These are phyloP conservation scores for Bombus sylvicola DNA, from an alignment of 1,140 invertebrate species.

Conservation along the genomic window DNA sequence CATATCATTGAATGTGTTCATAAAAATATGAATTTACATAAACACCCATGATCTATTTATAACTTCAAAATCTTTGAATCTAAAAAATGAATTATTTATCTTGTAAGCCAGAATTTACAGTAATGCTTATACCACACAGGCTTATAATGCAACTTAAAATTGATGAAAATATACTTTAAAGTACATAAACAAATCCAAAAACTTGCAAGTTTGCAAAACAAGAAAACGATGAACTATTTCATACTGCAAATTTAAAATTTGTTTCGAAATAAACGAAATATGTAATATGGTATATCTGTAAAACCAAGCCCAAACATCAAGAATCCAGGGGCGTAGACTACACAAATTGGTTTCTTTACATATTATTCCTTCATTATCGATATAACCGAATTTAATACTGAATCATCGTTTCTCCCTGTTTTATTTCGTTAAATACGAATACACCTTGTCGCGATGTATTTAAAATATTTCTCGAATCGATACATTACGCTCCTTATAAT, in stretches of 20 bases:
- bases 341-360: constrained; percentile 16
- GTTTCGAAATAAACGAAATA: constrained; percentile 18
- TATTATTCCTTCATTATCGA: constrained; percentile 12
- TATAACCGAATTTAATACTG: not conserved
- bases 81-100: not conserved
- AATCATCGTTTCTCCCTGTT: not conserved
- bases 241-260: constrained; percentile 32
- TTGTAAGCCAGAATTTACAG: not conserved
- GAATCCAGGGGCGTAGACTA: constrained; percentile 43
- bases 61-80: not conserved
- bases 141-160: not conserved
- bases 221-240: too few species aligned
- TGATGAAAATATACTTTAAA: not conserved
- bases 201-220: not conserved
- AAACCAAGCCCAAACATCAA: constrained; percentile 21
- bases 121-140: not conserved
- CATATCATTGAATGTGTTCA: not conserved
- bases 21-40: not conserved
- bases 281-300: not conserved
- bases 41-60: not conserved
- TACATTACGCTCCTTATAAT: constrained; percentile 50
- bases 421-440: not conserved
- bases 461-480: constrained; percentile 50
- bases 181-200: not conserved
- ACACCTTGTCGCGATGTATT: constrained; percentile 14